Evolutionary conservation across 1,140 invertebrate species (phyloP).

Genomic region (Melipona quadrifasciata): DNA sequence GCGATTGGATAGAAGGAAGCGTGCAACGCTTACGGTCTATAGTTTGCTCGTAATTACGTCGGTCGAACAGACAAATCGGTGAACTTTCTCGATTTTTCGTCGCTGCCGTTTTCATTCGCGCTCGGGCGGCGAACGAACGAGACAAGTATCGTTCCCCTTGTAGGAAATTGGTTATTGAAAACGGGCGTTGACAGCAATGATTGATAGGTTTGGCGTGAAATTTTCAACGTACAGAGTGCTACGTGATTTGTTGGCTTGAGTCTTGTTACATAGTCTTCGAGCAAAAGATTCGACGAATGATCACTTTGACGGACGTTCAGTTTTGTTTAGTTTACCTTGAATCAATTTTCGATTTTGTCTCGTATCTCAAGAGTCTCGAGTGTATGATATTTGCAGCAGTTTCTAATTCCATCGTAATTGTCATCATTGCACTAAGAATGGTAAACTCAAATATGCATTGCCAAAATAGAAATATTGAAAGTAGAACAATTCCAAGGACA

Average conservation of each 20-base stretch:
- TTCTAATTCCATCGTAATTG: no score
- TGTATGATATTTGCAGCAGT: no score
- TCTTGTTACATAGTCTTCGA: not conserved
- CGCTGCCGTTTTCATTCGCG: constrained; percentile 10
- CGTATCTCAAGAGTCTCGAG: no score
- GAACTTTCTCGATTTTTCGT: constrained; percentile 31
- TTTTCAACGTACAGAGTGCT: not conserved
- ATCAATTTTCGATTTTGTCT: no score
- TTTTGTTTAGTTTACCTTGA: no score
- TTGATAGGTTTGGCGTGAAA: constrained; percentile 32
- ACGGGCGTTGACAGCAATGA: constrained; percentile 31
- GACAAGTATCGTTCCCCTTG: constrained; percentile 1
- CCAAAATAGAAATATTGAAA: no score
- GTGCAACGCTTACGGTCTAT: no score
- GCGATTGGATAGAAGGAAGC: not conserved
- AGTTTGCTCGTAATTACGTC: constrained; percentile 19
- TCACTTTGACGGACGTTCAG: not conserved
- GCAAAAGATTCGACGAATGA: not conserved
- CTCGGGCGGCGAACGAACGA: not conserved
- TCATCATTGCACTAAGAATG: no score
- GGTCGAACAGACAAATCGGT: constrained; percentile 4
- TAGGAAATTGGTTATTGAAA: constrained; percentile 21
- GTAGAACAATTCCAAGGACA: no score
- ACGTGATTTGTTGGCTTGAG: not conserved
- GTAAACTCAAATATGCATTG: no score